Conservation (phyloP, 2,797 vertebrate genomes). For the Sciurus carolinensis region DNA sequence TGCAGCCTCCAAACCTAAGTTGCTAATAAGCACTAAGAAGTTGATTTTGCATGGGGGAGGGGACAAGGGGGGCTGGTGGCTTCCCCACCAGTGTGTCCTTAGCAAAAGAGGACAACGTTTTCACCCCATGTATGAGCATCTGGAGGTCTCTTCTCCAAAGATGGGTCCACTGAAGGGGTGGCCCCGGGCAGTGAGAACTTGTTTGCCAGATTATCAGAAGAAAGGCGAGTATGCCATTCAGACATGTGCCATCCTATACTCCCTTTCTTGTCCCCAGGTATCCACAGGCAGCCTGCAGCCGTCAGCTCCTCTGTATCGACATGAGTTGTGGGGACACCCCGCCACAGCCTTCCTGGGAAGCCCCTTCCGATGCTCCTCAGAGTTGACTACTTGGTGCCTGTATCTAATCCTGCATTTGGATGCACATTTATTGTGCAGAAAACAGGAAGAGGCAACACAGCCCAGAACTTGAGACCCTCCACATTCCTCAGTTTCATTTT, state of each 20-base stretch:
- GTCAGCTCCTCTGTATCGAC: not conserved
- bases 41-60: not conserved
- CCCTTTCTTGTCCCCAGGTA: not conserved
- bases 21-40: not conserved
- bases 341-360: not conserved
- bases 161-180: not conserved
- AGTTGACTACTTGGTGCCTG: not conserved
- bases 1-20: not conserved
- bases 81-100: not conserved
- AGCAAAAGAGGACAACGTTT: not conserved
- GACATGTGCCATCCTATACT: not conserved
- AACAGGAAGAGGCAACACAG: not conserved
- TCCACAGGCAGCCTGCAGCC: not conserved
- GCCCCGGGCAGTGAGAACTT: not conserved
- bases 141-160: not conserved
- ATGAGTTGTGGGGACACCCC: not conserved
- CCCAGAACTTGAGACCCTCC: not conserved
- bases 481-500: not conserved
- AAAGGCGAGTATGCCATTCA: not conserved
- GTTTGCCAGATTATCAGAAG: not conserved
- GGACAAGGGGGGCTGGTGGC: not conserved
- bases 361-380: accelerated
- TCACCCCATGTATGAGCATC: not conserved
- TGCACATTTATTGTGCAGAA: not conserved
- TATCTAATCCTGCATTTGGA: not conserved